A percentile compares a stretch with the other conserved stretches of the same genome.
Conservation (phyloP, 1,140 invertebrate genomes). For the Micrasema minimum region DNA sequence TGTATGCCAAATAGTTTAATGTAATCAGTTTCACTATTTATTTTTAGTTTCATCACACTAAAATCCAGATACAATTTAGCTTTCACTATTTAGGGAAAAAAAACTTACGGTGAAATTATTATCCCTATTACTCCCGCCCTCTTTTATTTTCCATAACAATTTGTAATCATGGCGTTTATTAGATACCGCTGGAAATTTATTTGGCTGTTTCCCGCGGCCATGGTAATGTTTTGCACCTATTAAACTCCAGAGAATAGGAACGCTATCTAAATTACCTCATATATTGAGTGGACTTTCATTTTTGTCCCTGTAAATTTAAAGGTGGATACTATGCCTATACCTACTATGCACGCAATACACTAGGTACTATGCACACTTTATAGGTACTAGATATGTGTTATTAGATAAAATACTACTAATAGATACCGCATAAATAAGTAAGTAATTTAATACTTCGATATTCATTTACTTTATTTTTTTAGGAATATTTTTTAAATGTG, state of each 20-base stretch:
- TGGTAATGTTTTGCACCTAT: constrained; percentile 51
- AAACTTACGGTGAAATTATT: too few relatives aligned
- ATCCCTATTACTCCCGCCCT: too few relatives aligned
- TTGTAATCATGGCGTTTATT: neutral
- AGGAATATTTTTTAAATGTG: neutral
- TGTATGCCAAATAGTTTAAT: too few relatives aligned
- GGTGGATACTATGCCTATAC: too few relatives aligned
- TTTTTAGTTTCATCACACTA: too few relatives aligned
- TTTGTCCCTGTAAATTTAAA: constrained; percentile 20
- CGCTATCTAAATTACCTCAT: constrained; percentile 52
- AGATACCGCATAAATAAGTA: too few relatives aligned
- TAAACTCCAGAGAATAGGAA: constrained; percentile 43
- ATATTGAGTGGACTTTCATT: constrained; percentile 45
- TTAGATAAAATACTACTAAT: neutral
- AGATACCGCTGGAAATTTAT: constrained; percentile 34
- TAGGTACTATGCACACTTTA: too few relatives aligned
- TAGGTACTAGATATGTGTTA: neutral
- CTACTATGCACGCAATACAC: too few relatives aligned
- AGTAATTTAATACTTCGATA: too few relatives aligned
- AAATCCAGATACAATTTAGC: too few relatives aligned
- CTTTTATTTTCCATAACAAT: constrained; percentile 15
- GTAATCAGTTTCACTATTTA: too few relatives aligned
- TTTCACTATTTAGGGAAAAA: too few relatives aligned
- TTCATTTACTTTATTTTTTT: neutral
- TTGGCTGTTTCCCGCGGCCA: constrained; percentile 51